Evolutionary conservation across 2,797 vertebrate species (phyloP), one percentile per base, ranked within the genome.

Genomic region (Anabas testudineus): DNA sequence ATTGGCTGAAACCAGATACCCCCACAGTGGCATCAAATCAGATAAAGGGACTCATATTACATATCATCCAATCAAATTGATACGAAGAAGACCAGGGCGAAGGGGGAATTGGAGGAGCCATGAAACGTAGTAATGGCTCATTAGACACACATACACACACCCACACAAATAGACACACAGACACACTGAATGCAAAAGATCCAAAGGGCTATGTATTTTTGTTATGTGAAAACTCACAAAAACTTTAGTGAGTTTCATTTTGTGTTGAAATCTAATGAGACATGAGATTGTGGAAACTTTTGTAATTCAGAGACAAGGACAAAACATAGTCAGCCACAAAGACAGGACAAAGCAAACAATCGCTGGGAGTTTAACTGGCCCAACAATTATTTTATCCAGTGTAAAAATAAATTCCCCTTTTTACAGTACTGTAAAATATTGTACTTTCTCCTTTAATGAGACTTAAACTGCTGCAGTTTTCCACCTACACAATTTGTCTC

Each of bases 1-100:
- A 95, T 96, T 88, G 97, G 96, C 95, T 95, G 96, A 95, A 96
- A 96, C 95, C 95, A 95, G 88, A 93, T 96, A 97, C 95, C 96
- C 96, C 96, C 95, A 93, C 92, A 90, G 95, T 95, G 94, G 92
- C 95, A 94, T 94, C 94, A 96, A 97, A 97, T 98, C 94, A 87
- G 97, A 96, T 97, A 95, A 97, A 94, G 93, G 92, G 94, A 91
- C 94, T 96, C 95, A 89, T 94, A 94, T 94, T 96, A 95, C 93
- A 95, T 82, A 89, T 95, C 94, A 95, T 94, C 95, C 95, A 97
- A 97, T 96, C 95, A 96, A 96, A 96, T 95, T 95, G 87, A 92
- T 91, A 88, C 67, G 67, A 82, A 80, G 71, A 67, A 64, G 78
- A 81, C 83, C 83, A 55, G 78, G 74, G 75, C 70, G 71, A 85